Evolutionary conservation across 2,888 invertebrate species (phyloP).

Genomic region (Microplitis manilae): DNA sequence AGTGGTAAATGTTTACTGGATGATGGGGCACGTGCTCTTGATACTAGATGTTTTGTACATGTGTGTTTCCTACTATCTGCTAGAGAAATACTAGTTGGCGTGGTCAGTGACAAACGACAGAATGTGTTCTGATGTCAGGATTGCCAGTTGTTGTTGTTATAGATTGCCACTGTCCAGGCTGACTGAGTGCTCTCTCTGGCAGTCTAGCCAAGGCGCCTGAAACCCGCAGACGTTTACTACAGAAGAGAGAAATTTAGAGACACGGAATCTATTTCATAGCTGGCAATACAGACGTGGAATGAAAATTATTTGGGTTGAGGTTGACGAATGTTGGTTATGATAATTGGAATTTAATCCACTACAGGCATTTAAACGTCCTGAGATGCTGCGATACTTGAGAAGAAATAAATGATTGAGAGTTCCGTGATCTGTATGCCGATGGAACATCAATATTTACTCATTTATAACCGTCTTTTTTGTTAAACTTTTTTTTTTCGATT

Average conservation of each 20-base stretch:
- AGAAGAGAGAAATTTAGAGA: background rate
- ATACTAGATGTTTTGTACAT: constrained; percentile 27
- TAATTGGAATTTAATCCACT: background rate
- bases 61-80: constrained; percentile 21
- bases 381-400: constrained; percentile 6
- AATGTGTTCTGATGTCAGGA: constrained; percentile 38
- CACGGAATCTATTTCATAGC: background rate
- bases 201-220: background rate
- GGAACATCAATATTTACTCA: too few relatives aligned
- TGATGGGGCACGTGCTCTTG: constrained; percentile 35
- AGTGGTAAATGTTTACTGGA: constrained; percentile 47
- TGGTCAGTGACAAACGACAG: constrained; percentile 54
- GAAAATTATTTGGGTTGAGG: background rate
- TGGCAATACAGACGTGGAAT: background rate
- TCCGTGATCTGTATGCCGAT: background rate
- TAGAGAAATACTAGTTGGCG: constrained; percentile 27
- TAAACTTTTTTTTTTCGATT: too few relatives aligned
- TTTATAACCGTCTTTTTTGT: background rate
- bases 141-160: constrained; percentile 40
- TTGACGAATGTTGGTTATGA: background rate
- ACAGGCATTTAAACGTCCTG: constrained; percentile 5
- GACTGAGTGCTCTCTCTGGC: constrained; percentile 9
- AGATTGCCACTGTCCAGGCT: constrained; percentile 44
- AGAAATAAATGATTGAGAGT: constrained; percentile 36
- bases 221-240: background rate